A percentile compares a stretch with the other conserved stretches of the same genome.
Evolutionary conservation across 2,113 vertebrate genomes (phyloP).

Genomic region (Fregata magnificens): DNA sequence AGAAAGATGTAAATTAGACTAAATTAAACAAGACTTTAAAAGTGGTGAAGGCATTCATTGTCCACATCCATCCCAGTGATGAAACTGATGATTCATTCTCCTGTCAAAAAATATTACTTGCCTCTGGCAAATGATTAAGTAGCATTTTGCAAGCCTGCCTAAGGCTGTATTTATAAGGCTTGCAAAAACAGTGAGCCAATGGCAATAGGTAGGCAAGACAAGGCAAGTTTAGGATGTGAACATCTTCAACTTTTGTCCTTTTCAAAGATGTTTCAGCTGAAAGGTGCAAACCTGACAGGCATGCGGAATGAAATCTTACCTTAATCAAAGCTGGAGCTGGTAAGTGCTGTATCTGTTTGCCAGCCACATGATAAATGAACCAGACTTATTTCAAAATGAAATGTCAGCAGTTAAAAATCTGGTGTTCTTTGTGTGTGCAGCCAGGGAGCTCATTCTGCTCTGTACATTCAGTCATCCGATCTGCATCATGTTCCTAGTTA

Average conservation of each 20-base stretch:
- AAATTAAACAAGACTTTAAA: neutral
- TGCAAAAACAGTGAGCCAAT: neutral
- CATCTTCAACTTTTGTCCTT: slow-evolving; percentile 21
- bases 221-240: neutral
- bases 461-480: rapidly evolving
- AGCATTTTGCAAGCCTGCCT: slow-evolving; percentile 27
- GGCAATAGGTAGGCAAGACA: slow-evolving; percentile 8
- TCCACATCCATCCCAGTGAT: neutral
- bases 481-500: neutral
- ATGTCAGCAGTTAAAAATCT: neutral
- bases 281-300: neutral
- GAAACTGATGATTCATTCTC: slow-evolving; percentile 55
- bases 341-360: neutral
- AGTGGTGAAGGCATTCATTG: neutral
- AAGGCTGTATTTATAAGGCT: neutral
- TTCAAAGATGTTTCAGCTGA: neutral
- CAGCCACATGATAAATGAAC: neutral
- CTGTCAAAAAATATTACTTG: slow-evolving; percentile 35
- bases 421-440: neutral
- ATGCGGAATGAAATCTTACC: neutral
- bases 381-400: neutral
- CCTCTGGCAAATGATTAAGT: slow-evolving; percentile 55
- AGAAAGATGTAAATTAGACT: neutral
- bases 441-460: neutral
- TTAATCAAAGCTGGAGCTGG: neutral